Evolutionary conservation across 2,888 invertebrate genomes (phyloP), one percentile per base, ranked within the genome.

Genomic region (Rosalia funebris): DNA sequence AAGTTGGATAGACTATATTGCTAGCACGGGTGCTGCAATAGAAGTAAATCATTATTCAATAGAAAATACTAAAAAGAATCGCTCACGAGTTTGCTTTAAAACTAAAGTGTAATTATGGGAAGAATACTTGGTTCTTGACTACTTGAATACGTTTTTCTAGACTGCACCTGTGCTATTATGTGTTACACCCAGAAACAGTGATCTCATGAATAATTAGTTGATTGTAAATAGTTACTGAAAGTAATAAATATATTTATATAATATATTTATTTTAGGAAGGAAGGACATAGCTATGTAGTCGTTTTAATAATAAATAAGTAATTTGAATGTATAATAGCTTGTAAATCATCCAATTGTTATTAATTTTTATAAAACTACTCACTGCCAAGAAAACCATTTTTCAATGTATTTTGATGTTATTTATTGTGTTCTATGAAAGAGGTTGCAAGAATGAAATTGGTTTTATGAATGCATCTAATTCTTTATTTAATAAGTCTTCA

Each of bases 141-240:
- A 62, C 44, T 42, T 57, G 46, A 53, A 20, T 52, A 34, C 19
- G 37, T 50, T 37, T 50, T 19, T 46, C 44, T 32, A 42, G 55
- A 20, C 55, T 50, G n/a, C 53, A 52, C 52, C 56, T 60, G 62
- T 63, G 62, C 57, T 54, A 65, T 34, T 11, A n/a, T n/a, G 67
- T 65, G 65, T 69, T 66, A 68, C 63, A 64, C 63, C 68, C 66
- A 65, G 60, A 68, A 70, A 73, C 72, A 72, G 74, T 77, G 78
- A 79, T 79, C 78, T 79, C 78, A 78, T 75, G 73, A 64, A 56
- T 72, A 71, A 63, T 73, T 74, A 74, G 65, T 70, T 71, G 56
- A 66, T 64, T 71, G 69, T 73, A 71, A 39, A 72, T 73, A 70
- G 3, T 56, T 56, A 62, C 47, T 32, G 32, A 60, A 63, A 64